A percentile compares a stretch with the other conserved stretches of the same genome.
phyloP scores from a whole-genome alignment of 2,888 invertebrate species.

The Ormyrus pomaceus region DNA sequence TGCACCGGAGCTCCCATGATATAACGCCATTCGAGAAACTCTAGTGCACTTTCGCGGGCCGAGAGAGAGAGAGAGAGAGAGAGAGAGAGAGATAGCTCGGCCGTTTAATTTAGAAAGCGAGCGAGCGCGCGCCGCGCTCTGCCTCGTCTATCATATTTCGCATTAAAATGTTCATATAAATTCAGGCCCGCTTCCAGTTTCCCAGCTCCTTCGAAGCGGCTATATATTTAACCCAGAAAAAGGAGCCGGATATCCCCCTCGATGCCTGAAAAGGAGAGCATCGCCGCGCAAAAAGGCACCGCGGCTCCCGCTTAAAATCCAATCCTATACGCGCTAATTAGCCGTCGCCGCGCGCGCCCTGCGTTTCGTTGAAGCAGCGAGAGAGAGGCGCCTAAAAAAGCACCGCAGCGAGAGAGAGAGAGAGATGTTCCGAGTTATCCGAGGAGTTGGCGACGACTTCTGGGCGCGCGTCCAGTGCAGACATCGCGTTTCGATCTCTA shows the following conservation, averaged over 20 bases:
- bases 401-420: background rate
- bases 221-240: too few species aligned
- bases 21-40: background rate
- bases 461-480: slow-evolving; percentile 48
- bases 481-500: slow-evolving; percentile 58
- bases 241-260: too few species aligned
- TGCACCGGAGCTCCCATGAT: background rate
- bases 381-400: too few species aligned
- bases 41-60: background rate
- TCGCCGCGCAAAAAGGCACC: background rate
- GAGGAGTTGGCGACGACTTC: background rate
- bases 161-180: slow-evolving; percentile 18
- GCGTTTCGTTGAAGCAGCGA: too few species aligned
- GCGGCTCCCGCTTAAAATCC: background rate
- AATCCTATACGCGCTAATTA: too few species aligned
- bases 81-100: background rate
- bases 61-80: too few species aligned
- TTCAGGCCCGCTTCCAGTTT: background rate
- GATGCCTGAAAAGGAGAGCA: background rate
- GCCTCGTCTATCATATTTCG: slow-evolving; percentile 3
- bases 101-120: slow-evolving; percentile 23
- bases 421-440: slow-evolving; percentile 37
- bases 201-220: too few species aligned
- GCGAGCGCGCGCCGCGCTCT: background rate
- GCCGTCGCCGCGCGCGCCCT: too few species aligned